Conservation (phyloP, 2,797 vertebrate species). For the Gymnothorax reevesii region DNA sequence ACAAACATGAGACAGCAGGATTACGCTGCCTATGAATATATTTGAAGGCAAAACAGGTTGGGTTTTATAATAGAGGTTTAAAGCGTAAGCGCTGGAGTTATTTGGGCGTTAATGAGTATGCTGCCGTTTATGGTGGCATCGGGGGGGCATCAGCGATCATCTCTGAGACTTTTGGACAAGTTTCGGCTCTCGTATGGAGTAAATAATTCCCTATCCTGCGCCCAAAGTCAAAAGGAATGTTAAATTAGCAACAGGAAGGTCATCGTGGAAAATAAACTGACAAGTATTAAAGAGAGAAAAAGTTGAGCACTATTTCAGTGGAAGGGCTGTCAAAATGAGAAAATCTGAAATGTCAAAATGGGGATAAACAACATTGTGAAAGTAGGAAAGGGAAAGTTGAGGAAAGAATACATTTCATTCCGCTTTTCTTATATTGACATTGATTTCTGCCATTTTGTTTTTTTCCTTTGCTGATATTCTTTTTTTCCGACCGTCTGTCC, state of each 20-base stretch:
- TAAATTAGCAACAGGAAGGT: not conserved
- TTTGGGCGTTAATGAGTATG: not conserved
- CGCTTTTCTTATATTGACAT: not conserved
- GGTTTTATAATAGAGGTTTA: not conserved
- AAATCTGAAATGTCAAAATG: not conserved
- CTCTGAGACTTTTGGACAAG: not conserved
- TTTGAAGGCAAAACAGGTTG: not conserved
- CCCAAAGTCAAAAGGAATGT: constrained; percentile 9
- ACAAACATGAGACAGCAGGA: not conserved
- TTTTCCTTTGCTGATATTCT: not conserved
- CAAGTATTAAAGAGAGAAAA: not conserved
- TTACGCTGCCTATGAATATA: not conserved
- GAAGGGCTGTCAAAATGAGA: not conserved
- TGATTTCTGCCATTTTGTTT: not conserved
- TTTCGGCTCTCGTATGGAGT: not conserved
- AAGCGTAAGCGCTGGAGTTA: not conserved
- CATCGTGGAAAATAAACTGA: not conserved
- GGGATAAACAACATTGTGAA: not conserved
- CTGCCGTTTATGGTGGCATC: not conserved
- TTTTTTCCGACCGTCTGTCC: not conserved
- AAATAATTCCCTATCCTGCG: not conserved
- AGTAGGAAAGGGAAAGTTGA: not conserved
- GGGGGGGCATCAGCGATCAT: not conserved
- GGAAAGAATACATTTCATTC: not conserved
- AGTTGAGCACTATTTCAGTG: not conserved